These are phyloP conservation scores for Trypoxylus dichotomus DNA, from an alignment of 1,140 invertebrate genomes.

Conservation along the genomic window DNA sequence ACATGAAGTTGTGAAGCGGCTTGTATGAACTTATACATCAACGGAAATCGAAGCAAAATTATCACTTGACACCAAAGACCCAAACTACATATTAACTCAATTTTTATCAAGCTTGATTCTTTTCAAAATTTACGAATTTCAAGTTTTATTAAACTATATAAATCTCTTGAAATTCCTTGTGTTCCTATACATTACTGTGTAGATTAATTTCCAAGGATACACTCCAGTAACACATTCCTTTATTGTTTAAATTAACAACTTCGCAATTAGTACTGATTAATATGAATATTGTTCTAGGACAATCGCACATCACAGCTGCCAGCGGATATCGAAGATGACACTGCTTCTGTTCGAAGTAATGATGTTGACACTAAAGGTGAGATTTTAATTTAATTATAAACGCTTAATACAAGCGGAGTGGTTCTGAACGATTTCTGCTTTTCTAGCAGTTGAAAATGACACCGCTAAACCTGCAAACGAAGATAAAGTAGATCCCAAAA, in stretches of 20 bases:
- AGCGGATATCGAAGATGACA: constrained; percentile 88
- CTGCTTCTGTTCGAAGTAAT: constrained; percentile 76
- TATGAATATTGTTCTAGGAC: constrained; percentile 62
- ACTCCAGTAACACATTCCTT: background rate
- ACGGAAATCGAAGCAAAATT: no score
- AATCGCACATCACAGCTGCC: constrained; percentile 83
- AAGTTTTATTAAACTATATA: no score
- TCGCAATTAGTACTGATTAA: constrained; percentile 22
- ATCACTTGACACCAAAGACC: no score
- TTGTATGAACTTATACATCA: no score
- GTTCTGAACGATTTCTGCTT: constrained; percentile 19
- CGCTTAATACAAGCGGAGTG: background rate
- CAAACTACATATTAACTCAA: no score
- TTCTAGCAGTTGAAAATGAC: constrained; percentile 42
- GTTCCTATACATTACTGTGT: no score
- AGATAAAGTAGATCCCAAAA: constrained; percentile 47
- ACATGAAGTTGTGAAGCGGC: no score
- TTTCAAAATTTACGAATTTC: no score
- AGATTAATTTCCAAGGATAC: background rate
- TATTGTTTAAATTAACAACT: constrained; percentile 22
- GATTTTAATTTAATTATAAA: background rate
- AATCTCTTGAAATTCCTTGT: no score
- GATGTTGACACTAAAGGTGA: constrained; percentile 75
- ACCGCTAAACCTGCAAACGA: constrained; percentile 42
- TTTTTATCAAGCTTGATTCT: no score